These are phyloP conservation scores for Acestrorhynchus altus DNA, from an alignment of 2,797 vertebrate genomes.

Conservation along the genomic window DNA sequence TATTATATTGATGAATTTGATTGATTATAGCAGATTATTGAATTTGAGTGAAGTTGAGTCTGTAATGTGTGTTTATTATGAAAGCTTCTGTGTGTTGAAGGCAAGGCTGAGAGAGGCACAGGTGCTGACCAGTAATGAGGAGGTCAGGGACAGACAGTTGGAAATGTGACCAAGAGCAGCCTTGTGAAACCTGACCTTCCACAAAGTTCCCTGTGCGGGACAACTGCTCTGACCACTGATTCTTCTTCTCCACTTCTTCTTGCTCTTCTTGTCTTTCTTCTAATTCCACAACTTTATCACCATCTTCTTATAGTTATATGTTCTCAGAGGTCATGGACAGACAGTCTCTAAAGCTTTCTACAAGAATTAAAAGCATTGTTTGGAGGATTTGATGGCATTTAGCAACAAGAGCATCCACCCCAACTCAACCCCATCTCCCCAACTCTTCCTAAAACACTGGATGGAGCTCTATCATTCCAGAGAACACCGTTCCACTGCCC, in stretches of 20 bases:
- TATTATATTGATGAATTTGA: too few relatives aligned
- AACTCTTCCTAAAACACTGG: too few relatives aligned
- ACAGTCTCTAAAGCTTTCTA: too few relatives aligned
- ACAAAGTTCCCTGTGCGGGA: slow-evolving; percentile 45
- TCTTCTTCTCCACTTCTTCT: slow-evolving; percentile 3
- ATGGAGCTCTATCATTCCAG: too few relatives aligned
- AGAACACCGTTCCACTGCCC: too few relatives aligned
- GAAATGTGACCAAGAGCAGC: slow-evolving; percentile 4
- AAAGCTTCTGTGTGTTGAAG: slow-evolving; percentile 13
- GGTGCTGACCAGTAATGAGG: slow-evolving; percentile 32
- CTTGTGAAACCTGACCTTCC: slow-evolving; percentile 52
- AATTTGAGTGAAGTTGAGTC: too few relatives aligned
- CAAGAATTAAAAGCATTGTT: too few relatives aligned
- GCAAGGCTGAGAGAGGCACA: slow-evolving; percentile 34
- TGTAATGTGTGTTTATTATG: background rate
- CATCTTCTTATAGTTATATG: background rate
- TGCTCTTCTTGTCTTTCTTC: fast-evolving
- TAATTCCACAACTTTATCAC: background rate
- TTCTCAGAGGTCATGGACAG: too few relatives aligned
- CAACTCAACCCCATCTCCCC: too few relatives aligned
- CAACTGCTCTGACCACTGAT: slow-evolving; percentile 70
- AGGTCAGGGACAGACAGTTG: slow-evolving; percentile 46
- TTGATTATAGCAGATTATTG: too few relatives aligned
- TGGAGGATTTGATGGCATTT: too few relatives aligned
- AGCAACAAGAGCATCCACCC: too few relatives aligned